Evolutionary conservation across 2,888 invertebrate genomes (phyloP).

Genomic region (Melanchra persicariae): DNA sequence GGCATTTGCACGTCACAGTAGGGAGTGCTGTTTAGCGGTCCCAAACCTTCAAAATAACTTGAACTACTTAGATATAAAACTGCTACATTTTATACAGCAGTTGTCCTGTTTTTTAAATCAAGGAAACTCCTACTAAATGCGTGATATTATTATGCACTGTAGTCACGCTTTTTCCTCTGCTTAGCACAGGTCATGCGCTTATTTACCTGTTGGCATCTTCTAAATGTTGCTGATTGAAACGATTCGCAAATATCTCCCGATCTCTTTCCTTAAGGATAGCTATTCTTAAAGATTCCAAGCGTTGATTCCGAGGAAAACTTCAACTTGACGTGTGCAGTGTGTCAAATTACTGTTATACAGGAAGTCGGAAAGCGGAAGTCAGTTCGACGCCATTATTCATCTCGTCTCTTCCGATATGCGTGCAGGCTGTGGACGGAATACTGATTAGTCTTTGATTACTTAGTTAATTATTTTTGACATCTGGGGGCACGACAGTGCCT

Average conservation of each 20-base stretch:
- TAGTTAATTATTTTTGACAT: conserved; percentile 9
- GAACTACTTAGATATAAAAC: neutral
- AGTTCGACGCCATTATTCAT: conserved; percentile 54
- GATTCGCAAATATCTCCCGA: neutral
- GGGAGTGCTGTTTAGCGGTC: too few relatives aligned
- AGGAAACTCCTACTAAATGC: neutral
- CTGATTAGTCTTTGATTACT: conserved; percentile 37
- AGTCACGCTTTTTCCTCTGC: conserved; percentile 5
- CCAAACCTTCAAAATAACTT: too few relatives aligned
- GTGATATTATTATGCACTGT: neutral
- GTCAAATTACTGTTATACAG: conserved; percentile 40
- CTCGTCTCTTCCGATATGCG: conserved; percentile 46
- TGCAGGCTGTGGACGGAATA: conserved; percentile 52
- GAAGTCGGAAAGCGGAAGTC: conserved; percentile 52
- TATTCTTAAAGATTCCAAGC: conserved; percentile 20
- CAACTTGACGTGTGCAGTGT: conserved; percentile 28
- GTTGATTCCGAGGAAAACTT: conserved; percentile 41
- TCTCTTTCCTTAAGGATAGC: conserved; percentile 36
- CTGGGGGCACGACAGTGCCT: too few relatives aligned
- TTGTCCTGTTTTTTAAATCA: neutral
- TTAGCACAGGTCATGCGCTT: neutral
- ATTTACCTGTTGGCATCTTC: conserved; percentile 31
- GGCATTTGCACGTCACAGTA: too few relatives aligned
- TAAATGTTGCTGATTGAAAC: neutral
- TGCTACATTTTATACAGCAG: neutral